Conservation (phyloP, 2,888 invertebrate species). For the Empis livida region DNA sequence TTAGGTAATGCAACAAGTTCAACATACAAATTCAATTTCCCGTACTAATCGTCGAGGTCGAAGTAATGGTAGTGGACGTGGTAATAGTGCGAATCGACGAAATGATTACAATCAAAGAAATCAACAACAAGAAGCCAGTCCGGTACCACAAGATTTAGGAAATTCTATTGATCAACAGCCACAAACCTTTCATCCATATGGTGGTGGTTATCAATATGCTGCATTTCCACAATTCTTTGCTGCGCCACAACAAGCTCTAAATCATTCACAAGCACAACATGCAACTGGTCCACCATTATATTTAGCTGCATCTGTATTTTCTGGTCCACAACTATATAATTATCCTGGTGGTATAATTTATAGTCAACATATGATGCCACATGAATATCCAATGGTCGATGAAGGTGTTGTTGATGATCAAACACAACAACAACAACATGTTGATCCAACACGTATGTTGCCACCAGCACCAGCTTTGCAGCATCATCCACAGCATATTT, state of each 20-base stretch:
- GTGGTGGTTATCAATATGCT: slow-evolving; percentile 18
- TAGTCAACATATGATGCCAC: slow-evolving; percentile 18
- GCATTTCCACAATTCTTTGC: slow-evolving; percentile 22
- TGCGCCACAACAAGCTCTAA: slow-evolving; percentile 19
- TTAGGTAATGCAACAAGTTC: slow-evolving; percentile 26
- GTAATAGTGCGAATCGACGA: slow-evolving; percentile 25
- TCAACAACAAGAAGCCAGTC: slow-evolving; percentile 17
- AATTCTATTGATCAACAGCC: slow-evolving; percentile 8
- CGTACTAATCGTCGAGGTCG: slow-evolving; percentile 22
- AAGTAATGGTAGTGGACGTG: slow-evolving; percentile 17
- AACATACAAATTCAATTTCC: slow-evolving; percentile 13
- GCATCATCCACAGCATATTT: slow-evolving; percentile 17
- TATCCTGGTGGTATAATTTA: slow-evolving; percentile 24
- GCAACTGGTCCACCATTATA: slow-evolving; percentile 29
- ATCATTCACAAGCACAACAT: slow-evolving; percentile 23
- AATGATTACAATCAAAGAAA: slow-evolving; percentile 24
- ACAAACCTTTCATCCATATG: slow-evolving; percentile 8
- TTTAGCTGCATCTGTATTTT: slow-evolving; percentile 23
- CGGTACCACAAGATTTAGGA: slow-evolving; percentile 17
- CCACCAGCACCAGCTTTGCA: slow-evolving; percentile 3
- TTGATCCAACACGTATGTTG: background rate
- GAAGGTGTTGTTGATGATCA: background rate
- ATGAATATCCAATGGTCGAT: slow-evolving; percentile 3
- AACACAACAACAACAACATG: background rate
- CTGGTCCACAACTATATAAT: slow-evolving; percentile 23